Evolutionary conservation across 2,888 invertebrate genomes (phyloP), one percentile per base, ranked within the genome.

Genomic region (Acleris emargana): DNA sequence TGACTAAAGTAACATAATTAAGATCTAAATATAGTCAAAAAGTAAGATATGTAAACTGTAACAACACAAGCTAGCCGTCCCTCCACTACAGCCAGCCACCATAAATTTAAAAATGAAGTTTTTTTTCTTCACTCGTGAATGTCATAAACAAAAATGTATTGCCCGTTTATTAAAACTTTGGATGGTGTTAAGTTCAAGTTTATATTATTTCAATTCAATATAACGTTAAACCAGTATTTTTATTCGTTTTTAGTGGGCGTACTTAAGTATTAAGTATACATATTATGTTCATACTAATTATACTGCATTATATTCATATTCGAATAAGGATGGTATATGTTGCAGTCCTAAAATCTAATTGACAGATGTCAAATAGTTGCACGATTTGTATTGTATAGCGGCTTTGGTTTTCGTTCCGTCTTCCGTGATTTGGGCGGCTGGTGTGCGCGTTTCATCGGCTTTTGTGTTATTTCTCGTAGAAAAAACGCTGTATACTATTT

Each of bases 1-100:
- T 42, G 38, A 18, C 16, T 11, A 17, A 7, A 18, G 18, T 28
- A 32, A 32, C 7, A 28, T 52, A 51, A n/a, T 5, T 32, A 3
- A 18, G 32, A 1, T 4, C 50, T 20, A 45, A 49, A 28, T 18
- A 49, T 32, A 45, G 50, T 42, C 53, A n/a, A 64, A 64, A 54
- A 54, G 45, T n/a, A 43, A 28, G 9, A 18, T 42, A 43, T 16
- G 52, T 22, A n/a, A 57, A 57, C 57, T 16, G 63, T 51, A 53
- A 17, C 18, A 54, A n/a, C 50, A 55, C 60, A 43, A 60, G 59
- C 66, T 57, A 47, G 55, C 66, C 51, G 55, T 66, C 55, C 57
- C 17, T 57, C 32, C 38, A 13, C 38, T 38, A 13, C 38, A 38
- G 38, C 38, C 60, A 61, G 55, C 51, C 45, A n/a, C 50, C 49